Percentiles rank a stretch among this genome's conserved stretches.
Conservation (phyloP, 2,797 vertebrate genomes). For the Cheirogaleus major region DNA sequence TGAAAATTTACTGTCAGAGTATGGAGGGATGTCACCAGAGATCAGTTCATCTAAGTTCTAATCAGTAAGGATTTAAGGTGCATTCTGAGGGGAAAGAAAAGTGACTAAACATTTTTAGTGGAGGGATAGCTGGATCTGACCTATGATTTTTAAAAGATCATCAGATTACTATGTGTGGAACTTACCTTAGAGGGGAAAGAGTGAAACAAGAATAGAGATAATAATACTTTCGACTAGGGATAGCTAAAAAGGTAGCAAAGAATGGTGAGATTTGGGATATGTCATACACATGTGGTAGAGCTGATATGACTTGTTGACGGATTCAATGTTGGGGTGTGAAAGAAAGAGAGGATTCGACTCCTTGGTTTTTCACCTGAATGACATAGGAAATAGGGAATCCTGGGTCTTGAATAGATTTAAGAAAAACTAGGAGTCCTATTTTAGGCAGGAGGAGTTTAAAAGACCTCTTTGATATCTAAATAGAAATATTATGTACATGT, state of each 20-base stretch:
- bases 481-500: not conserved
- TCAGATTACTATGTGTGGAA: not conserved
- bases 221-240: not conserved
- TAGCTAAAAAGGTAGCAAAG: not conserved
- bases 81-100: not conserved
- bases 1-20: not conserved
- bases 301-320: not conserved
- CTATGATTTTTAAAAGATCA: not conserved
- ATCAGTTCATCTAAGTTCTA: not conserved
- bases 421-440: not conserved
- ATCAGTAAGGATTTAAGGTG: not conserved
- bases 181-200: not conserved
- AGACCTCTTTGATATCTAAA: not conserved
- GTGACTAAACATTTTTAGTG: not conserved
- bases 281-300: not conserved
- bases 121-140: not conserved
- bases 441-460: not conserved
- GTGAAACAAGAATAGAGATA: not conserved
- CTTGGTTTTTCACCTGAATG: not conserved
- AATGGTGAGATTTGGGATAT: not conserved
- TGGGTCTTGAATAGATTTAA: not conserved
- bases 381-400: not conserved
- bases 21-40: not conserved
- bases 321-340: not conserved
- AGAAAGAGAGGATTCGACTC: not conserved